Conservation (phyloP, 2,113 vertebrate species). For the mouse (Mus musculus) region GRCm39 chrX:51843001-51843500, state of each 20-base stretch:
- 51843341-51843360: background rate
- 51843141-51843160: constrained; percentile 37
- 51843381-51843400: background rate
- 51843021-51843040: constrained; percentile 49
- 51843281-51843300: background rate
- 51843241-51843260: background rate
- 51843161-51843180: background rate
- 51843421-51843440: background rate
- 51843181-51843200: background rate
- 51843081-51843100: constrained; percentile 31
- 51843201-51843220: background rate
- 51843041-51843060: background rate
- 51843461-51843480: background rate
- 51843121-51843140: background rate
- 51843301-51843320: constrained; percentile 21
- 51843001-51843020: constrained; percentile 35
- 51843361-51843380: background rate
- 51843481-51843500: background rate
- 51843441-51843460: background rate
- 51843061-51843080: background rate
- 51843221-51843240: background rate
- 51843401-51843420: background rate
- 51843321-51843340: background rate
- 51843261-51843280: background rate
- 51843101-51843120: background rate